Evolutionary conservation across 2,888 invertebrate species (phyloP).

Genomic region (Geotrupes spiniger): DNA sequence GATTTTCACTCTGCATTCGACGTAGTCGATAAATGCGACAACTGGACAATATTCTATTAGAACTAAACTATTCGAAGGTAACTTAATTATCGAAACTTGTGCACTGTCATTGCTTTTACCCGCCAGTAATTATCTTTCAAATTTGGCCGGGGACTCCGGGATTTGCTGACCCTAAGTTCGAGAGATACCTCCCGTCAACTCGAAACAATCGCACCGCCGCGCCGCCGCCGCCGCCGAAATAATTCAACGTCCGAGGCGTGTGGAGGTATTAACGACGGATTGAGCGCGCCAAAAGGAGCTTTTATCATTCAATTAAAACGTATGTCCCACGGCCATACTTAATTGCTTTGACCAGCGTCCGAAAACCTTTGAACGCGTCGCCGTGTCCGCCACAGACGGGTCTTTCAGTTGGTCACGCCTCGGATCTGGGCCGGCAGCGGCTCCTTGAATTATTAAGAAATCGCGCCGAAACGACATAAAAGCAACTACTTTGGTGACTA

Average conservation of each 20-base stretch:
- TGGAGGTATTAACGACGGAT: constrained; percentile 13
- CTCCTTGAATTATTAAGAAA: constrained; percentile 35
- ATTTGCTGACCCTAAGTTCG: constrained; percentile 35
- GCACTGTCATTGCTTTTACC: constrained; percentile 45
- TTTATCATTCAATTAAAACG: constrained; percentile 35
- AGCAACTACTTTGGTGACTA: constrained; percentile 30
- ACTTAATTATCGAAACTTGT: constrained; percentile 46
- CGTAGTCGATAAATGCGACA: background rate
- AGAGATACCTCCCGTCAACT: constrained; percentile 24
- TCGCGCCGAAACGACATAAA: constrained; percentile 23
- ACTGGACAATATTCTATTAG: constrained; percentile 32
- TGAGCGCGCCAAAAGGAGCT: constrained; percentile 24
- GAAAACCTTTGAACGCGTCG: constrained; percentile 27
- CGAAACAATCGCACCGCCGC: constrained; percentile 34
- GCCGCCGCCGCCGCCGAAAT: too few species aligned
- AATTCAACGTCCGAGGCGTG: constrained; percentile 16
- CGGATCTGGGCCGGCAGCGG: constrained; percentile 24
- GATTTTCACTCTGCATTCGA: too few species aligned
- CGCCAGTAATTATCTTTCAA: constrained; percentile 50
- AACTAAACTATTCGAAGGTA: constrained; percentile 38
- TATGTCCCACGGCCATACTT: constrained; percentile 31
- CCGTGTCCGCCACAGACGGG: constrained; percentile 24
- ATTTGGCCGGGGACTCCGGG: constrained; percentile 49
- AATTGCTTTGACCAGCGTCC: constrained; percentile 35
- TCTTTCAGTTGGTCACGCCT: constrained; percentile 31